Evolutionary conservation across 2,113 vertebrate species (phyloP).

Genomic region (Sebastes schlegelii): DNA sequence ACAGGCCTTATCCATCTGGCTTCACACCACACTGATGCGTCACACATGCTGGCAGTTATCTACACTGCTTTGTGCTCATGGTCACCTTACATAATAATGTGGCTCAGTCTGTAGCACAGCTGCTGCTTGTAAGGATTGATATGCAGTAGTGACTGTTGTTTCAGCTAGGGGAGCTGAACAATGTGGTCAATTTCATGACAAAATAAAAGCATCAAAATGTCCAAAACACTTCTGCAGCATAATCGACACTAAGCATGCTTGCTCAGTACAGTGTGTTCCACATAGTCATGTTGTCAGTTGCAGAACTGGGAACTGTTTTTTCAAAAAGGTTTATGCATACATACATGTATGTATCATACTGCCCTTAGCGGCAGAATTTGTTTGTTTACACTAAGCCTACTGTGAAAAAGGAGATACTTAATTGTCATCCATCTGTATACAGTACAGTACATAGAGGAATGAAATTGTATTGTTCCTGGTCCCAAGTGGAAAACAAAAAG

Average conservation of each 20-base stretch:
- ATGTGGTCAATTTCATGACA: neutral
- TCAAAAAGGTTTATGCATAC: neutral
- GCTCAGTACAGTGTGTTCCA: neutral
- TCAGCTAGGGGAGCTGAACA: neutral
- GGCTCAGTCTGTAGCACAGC: neutral
- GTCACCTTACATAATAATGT: neutral
- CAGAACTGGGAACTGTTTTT: neutral
- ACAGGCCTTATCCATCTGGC: neutral
- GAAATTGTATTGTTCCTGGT: neutral
- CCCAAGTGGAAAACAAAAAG: neutral
- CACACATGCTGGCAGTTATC: neutral
- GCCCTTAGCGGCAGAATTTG: neutral
- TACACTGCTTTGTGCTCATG: neutral
- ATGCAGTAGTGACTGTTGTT: neutral
- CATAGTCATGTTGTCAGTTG: neutral
- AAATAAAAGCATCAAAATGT: neutral
- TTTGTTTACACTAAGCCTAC: neutral
- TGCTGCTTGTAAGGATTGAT: neutral
- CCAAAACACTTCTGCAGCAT: neutral
- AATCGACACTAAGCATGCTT: neutral
- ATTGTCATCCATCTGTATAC: neutral
- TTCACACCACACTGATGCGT: neutral
- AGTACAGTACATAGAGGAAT: neutral
- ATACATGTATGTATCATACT: neutral
- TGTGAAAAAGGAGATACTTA: neutral